phyloP scores from a whole-genome alignment of 2,888 invertebrate genomes.

The Rhorus exstirpatorius region DNA sequence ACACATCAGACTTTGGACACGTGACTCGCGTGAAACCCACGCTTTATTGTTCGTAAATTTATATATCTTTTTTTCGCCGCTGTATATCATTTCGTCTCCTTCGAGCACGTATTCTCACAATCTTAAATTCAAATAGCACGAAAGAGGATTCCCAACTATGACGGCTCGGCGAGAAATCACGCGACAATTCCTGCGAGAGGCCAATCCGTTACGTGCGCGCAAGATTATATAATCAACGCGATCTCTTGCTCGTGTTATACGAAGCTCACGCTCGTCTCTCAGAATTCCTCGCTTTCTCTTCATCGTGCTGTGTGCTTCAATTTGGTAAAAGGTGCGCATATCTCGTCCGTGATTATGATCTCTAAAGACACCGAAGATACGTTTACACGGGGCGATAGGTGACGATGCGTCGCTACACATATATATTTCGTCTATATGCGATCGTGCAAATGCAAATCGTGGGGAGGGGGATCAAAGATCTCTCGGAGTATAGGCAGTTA shows the following conservation, averaged over 20 bases:
- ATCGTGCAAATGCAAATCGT: not conserved
- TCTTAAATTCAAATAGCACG: conserved; percentile 18
- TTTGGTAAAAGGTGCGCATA: too few species aligned
- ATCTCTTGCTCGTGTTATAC: too few species aligned
- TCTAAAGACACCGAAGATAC: too few species aligned
- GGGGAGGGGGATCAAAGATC: conserved; percentile 32
- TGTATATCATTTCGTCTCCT: not conserved
- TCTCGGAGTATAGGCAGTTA: conserved; percentile 9
- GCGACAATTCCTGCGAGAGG: conserved; percentile 22
- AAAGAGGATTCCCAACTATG: conserved; percentile 13
- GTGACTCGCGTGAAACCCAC: too few species aligned
- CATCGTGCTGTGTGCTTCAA: too few species aligned
- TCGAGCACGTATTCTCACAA: not conserved
- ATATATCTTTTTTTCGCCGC: not conserved
- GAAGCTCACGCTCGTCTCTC: too few species aligned
- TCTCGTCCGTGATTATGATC: too few species aligned
- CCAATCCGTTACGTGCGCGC: conserved; percentile 39
- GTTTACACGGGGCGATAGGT: not conserved
- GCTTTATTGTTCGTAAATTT: too few species aligned
- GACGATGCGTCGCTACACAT: not conserved
- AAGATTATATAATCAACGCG: conserved; percentile 15
- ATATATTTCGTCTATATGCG: not conserved
- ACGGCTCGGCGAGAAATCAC: conserved; percentile 5
- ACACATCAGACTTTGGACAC: too few species aligned
- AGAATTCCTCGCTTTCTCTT: too few species aligned